phyloP scores from a whole-genome alignment of 2,888 invertebrate species.

The Stenoptilia bipunctidactyla region DNA sequence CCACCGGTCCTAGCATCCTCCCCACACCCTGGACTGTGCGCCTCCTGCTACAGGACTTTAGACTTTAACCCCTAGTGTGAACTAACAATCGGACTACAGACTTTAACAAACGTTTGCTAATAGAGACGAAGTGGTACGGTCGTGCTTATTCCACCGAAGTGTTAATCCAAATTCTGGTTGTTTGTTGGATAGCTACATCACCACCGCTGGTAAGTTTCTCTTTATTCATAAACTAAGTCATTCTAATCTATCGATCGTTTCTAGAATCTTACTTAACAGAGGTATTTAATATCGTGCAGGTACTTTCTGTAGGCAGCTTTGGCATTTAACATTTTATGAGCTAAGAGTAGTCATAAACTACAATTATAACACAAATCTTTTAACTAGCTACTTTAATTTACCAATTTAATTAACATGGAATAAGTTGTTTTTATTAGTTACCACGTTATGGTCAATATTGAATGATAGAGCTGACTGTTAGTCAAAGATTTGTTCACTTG shows the following conservation, averaged over 20 bases:
- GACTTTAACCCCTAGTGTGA: not conserved
- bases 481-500: too few species aligned
- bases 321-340: too few species aligned
- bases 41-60: constrained; percentile 23
- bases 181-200: constrained; percentile 59
- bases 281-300: too few species aligned
- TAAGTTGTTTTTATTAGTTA: too few species aligned
- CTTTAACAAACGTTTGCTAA: constrained; percentile 24
- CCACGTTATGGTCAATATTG: too few species aligned
- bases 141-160: constrained; percentile 63
- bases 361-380: too few species aligned
- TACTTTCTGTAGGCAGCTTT: too few species aligned
- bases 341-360: too few species aligned
- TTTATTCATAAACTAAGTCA: constrained; percentile 9
- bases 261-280: constrained; percentile 3
- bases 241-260: not conserved
- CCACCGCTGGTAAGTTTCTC: constrained; percentile 39
- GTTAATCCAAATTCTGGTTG: constrained; percentile 58
- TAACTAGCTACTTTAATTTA: too few species aligned
- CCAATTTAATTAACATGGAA: too few species aligned
- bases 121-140: constrained; percentile 59
- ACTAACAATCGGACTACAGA: constrained; percentile 19
- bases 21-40: constrained; percentile 58
- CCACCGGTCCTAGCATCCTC: constrained; percentile 28
- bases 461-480: too few species aligned